phyloP scores from a whole-genome alignment of 2,888 invertebrate species.

The Hirudinaria manillensis region DNA sequence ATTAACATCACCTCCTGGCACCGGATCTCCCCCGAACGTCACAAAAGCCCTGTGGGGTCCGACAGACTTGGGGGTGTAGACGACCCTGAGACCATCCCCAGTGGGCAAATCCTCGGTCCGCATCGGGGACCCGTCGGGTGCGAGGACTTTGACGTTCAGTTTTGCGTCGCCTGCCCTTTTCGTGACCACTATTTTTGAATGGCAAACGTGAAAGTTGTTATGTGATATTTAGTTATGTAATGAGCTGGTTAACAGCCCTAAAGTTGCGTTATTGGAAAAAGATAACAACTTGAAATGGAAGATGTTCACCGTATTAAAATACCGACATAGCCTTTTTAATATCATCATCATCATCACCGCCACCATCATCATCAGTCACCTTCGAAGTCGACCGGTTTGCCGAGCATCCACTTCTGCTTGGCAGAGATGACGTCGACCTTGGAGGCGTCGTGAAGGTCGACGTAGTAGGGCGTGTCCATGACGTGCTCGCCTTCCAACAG shows the following conservation, averaged over 20 bases:
- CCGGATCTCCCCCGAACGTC: conserved; percentile 7
- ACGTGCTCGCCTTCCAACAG: conserved; percentile 10
- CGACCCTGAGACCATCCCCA: neutral
- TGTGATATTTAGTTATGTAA: no score
- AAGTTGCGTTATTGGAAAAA: no score
- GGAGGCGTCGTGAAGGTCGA: conserved; percentile 14
- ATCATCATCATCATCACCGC: neutral
- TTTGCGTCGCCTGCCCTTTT: neutral
- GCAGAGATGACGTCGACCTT: conserved; percentile 13
- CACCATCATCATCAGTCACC: conserved; percentile 4
- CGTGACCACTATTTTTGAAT: conserved; percentile 19
- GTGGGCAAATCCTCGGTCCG: neutral
- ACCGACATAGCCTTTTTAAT: no score
- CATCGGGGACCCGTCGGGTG: neutral
- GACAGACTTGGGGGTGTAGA: neutral
- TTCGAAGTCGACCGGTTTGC: conserved; percentile 16
- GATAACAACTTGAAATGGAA: no score
- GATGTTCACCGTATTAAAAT: no score
- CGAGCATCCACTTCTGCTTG: neutral
- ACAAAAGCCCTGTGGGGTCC: conserved; percentile 19
- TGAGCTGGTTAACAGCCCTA: no score
- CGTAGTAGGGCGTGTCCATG: conserved; percentile 19
- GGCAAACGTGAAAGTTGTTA: no score
- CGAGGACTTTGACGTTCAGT: conserved; percentile 6
- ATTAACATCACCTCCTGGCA: conserved; percentile 7